Evolutionary conservation across 2,113 vertebrate species (phyloP), one percentile per base, ranked within the genome.

Genomic region (Triplophysa tibetana): DNA sequence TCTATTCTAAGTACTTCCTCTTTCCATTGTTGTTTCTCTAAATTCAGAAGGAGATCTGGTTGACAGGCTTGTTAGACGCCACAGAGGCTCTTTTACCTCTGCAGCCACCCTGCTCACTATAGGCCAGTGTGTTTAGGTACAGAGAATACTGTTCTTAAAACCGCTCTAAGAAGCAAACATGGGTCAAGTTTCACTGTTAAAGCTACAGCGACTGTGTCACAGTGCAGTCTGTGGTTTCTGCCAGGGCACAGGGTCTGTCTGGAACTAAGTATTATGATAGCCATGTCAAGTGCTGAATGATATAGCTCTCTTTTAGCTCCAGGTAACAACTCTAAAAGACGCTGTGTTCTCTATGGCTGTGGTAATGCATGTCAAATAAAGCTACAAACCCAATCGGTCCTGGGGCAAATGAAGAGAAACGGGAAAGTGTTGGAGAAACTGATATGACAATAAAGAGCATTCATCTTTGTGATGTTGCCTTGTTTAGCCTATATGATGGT

Each of bases 401-500:
- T 62, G 56, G 63, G 75, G 70, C 73, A 75, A 75, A 63, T 26
- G 72, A 62, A 48, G 72, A 75, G 17, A 61, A 41, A 63, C 8
- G 10, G 14, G 58, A 63, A 48, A 75, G 41, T 45, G 58, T 63
- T 58, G 14, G 9, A 75, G 58, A 63, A 62, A 26, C 45, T 48
- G 23, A 75, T 62, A 41, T 63, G 72, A 75, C 72, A 75, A 75
- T 75, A 62, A 75, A 75, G 72, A 63, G 58, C 72, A 75, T 75
- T 75, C 72, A 75, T 48, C 72, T 48, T 62, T 75, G 72, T 75
- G 58, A 21, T 63, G 21, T 75, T 56, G 70, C 82, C 86, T 87
- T 89, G 85, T 91, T 90, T 86, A n/a, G n/a, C n/a, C n/a, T n/a
- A 83, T 82, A 78, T 48, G 13, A 48, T 48, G 3, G 13, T 48